phyloP scores from a whole-genome alignment of 2,797 vertebrate species.

The Poecile montanus region DNA sequence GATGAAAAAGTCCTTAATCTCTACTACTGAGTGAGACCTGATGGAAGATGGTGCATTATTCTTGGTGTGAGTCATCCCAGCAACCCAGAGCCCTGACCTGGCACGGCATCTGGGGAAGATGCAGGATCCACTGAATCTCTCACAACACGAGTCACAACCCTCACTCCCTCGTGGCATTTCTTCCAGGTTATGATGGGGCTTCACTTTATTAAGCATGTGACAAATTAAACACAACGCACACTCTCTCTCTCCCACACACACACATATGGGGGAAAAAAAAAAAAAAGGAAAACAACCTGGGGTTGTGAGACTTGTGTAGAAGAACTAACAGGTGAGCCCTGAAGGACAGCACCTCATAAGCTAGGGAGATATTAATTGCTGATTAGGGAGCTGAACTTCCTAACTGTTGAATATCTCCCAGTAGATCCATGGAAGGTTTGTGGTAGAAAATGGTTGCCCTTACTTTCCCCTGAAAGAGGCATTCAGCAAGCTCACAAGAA shows the following conservation, averaged over 20 bases:
- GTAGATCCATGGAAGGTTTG: background rate
- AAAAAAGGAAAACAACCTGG: accelerated
- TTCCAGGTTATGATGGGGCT: background rate
- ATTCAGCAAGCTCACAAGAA: background rate
- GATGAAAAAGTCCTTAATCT: background rate
- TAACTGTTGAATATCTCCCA: background rate
- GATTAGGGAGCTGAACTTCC: background rate
- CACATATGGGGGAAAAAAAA: no score
- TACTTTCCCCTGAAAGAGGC: background rate
- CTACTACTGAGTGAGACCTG: background rate
- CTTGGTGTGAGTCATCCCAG: background rate
- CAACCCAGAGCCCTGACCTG: background rate
- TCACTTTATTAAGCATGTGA: background rate
- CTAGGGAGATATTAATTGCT: background rate
- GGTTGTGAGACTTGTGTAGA: background rate
- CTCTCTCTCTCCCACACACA: no score
- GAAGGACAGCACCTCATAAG: background rate
- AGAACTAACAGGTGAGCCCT: background rate
- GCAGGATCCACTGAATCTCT: background rate
- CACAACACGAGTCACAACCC: background rate
- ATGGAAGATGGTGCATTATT: background rate
- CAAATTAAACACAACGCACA: background rate
- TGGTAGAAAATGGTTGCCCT: background rate
- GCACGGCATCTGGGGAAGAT: accelerated
- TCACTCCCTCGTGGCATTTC: background rate